Evolutionary conservation across 2,113 vertebrate genomes (phyloP).

Genomic region (Cinclus cinclus): DNA sequence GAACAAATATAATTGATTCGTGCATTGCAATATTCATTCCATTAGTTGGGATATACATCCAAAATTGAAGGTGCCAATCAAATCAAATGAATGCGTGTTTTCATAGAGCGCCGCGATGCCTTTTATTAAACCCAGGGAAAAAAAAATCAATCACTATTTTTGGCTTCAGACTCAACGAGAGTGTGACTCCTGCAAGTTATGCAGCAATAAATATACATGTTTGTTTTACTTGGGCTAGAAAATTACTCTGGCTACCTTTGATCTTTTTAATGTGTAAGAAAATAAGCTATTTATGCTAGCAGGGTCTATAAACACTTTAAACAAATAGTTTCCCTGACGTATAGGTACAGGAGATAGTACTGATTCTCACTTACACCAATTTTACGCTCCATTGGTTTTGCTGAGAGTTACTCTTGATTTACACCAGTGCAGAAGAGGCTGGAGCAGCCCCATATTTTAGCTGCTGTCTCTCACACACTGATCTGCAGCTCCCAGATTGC

Average conservation of each 20-base stretch:
- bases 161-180: background rate
- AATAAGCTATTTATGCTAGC: slow-evolving; percentile 42
- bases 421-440: background rate
- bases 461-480: background rate
- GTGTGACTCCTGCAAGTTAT: background rate
- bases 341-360: background rate
- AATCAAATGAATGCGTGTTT: slow-evolving; percentile 55
- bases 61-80: slow-evolving; percentile 74
- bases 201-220: slow-evolving; percentile 11
- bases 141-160: slow-evolving; percentile 56
- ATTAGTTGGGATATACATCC: slow-evolving; percentile 58
- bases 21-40: slow-evolving; percentile 58
- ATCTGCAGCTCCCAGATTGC: background rate
- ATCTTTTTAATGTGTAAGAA: slow-evolving; percentile 45
- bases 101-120: slow-evolving; percentile 17
- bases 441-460: slow-evolving; percentile 24
- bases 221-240: background rate
- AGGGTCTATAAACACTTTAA: slow-evolving; percentile 12
- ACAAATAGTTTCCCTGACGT: slow-evolving; percentile 15
- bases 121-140: slow-evolving; percentile 56
- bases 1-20: slow-evolving; percentile 68
- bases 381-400: slow-evolving; percentile 28
- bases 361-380: slow-evolving; percentile 40
- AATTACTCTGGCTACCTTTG: slow-evolving; percentile 46
- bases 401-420: slow-evolving; percentile 49